Evolutionary conservation across 1,140 invertebrate species (phyloP).

Genomic region (Heterodera carotae): DNA sequence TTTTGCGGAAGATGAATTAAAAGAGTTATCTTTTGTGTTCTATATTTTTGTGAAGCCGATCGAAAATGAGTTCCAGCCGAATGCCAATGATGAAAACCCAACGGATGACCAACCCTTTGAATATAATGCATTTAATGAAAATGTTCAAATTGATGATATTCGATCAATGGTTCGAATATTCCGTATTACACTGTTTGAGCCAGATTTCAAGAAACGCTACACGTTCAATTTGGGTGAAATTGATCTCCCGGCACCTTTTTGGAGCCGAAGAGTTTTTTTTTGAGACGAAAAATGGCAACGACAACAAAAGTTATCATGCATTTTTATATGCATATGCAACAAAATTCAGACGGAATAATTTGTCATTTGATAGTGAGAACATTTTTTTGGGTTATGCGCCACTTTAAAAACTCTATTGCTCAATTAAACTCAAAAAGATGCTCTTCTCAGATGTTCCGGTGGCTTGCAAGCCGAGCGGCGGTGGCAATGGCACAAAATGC

Average conservation of each 20-base stretch:
- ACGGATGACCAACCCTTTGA: not conserved
- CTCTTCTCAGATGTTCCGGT: slow-evolving; percentile 27
- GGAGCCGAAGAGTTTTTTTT: not conserved
- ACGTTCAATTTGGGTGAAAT: not conserved
- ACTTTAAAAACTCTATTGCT: no score
- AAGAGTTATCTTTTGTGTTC: no score
- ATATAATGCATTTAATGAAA: not conserved
- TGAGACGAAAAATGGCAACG: not conserved
- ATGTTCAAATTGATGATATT: not conserved
- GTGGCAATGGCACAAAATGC: slow-evolving; percentile 7
- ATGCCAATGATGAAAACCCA: not conserved
- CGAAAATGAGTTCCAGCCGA: not conserved
- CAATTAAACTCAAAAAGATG: no score
- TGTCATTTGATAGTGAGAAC: not conserved
- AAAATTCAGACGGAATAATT: not conserved
- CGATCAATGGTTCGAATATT: not conserved
- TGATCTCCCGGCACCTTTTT: not conserved
- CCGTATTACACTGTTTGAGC: not conserved
- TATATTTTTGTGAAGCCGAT: not conserved
- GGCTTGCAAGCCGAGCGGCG: not conserved
- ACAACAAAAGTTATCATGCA: not conserved
- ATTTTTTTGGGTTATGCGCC: not conserved
- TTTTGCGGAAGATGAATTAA: no score
- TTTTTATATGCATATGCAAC: not conserved
- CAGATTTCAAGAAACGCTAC: not conserved